Evolutionary conservation across 2,113 vertebrate species (phyloP), one percentile per base, ranked within the genome.

Genomic region (Tyto alba): DNA sequence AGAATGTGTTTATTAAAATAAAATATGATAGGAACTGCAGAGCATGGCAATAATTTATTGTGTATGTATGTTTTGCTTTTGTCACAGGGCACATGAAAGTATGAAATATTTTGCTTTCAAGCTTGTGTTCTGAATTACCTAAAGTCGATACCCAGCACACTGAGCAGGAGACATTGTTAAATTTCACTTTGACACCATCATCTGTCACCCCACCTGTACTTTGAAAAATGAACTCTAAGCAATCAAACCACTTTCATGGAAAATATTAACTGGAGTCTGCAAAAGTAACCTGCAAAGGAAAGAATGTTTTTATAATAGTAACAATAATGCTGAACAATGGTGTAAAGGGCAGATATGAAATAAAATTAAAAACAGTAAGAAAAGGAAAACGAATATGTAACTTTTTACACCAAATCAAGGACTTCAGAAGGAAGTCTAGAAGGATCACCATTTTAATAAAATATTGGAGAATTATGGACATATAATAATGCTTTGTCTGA

Each of bases 161-260:
- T 90, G 94, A 95, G 75, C 95, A 82, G 93, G 53, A 91, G 89
- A 97, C 96, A 96, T 95, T 78, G 86, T 93, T 90, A 92, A 95
- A 97, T 82, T 85, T 95, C 74, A 38, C 91, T 96, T 92, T 89
- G 81, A 97, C 93, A 95, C 90, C 90, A 96, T 97, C 78, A 94
- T 96, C 83, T 97, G 62, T 96, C 84, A 96, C 48, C 60, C 89
- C 93, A 96, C 72, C 81, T 94, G 89, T 89, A 97, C 89, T 96
- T 94, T 95, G 95, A 90, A 97, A 95, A 96, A 96, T 96, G 94
- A 96, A 96, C 95, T 97, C 79, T 93, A 82, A 95, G 89, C 68
- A 94, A 89, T 96, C 91, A 96, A 96, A 90, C 47, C 67, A 91
- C 93, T 89, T 96, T 91, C 95, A 96, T 47, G 56, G 88, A 96